Percentiles rank a stretch among this genome's conserved stretches.
Conservation (phyloP, 2,797 vertebrate genomes). For the Hydrophis major region DNA sequence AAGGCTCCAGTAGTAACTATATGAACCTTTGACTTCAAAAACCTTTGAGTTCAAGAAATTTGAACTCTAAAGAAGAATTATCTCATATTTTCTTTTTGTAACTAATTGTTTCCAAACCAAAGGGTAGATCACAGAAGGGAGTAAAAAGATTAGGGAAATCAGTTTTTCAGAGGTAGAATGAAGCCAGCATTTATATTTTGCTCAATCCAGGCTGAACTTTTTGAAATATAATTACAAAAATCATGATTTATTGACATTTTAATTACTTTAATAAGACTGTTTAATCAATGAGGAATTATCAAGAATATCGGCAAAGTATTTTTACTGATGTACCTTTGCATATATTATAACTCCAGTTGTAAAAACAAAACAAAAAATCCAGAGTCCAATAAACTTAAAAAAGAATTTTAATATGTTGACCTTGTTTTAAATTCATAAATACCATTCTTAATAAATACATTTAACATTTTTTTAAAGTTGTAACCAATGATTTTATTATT, state of each 20-base stretch:
- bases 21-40: background rate
- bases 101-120: background rate
- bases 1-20: background rate
- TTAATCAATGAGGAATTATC: background rate
- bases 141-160: background rate
- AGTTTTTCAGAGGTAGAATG: background rate
- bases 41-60: background rate
- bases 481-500: background rate
- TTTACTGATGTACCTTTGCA: background rate
- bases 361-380: background rate
- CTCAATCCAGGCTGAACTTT: background rate
- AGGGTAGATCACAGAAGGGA: background rate
- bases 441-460: background rate
- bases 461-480: background rate
- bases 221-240: background rate
- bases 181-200: background rate
- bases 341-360: background rate
- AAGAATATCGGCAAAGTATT: background rate
- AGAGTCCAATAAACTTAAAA: background rate
- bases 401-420: background rate
- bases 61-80: background rate
- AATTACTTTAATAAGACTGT: background rate
- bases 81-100: background rate
- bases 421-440: background rate
- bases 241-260: background rate